These are phyloP conservation scores for Chrysochloris asiatica DNA, from an alignment of 2,113 vertebrate species.

Conservation along the genomic window DNA sequence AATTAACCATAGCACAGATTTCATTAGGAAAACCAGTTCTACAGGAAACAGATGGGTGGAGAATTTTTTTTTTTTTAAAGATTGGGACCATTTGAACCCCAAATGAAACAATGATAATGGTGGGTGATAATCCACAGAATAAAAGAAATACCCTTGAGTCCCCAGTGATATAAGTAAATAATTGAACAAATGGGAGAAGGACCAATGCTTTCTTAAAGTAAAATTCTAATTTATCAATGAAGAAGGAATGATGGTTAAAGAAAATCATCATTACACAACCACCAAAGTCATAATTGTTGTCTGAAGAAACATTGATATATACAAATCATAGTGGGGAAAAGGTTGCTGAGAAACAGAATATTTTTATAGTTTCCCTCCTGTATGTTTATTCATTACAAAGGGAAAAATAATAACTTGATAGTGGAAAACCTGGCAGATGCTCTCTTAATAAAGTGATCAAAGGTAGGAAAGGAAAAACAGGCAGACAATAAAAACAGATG, in stretches of 20 bases:
- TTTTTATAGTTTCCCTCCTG: not conserved
- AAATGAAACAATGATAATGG: not conserved
- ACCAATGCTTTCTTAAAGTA: not conserved
- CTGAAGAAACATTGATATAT: not conserved
- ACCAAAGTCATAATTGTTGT: not conserved
- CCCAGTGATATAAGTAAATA: not conserved
- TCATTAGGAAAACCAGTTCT: not conserved
- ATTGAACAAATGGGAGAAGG: not conserved
- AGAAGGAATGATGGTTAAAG: not conserved
- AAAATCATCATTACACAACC: not conserved
- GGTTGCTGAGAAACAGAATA: not conserved
- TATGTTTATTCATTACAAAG: not conserved
- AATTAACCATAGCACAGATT: not conserved
- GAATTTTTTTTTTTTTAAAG: conserved; percentile 11
- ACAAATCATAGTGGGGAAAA: not conserved
- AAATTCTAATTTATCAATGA: not conserved
- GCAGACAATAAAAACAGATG: not conserved
- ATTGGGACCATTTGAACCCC: not conserved
- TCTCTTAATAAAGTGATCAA: not conserved
- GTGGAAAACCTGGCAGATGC: not conserved
- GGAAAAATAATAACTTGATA: not conserved
- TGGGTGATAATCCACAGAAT: not conserved
- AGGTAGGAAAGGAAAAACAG: not conserved
- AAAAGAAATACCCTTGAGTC: not conserved
- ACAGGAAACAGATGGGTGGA: conserved; percentile 56